phyloP scores from a whole-genome alignment of 2,113 vertebrate species.

The Talpa occidentalis region DNA sequence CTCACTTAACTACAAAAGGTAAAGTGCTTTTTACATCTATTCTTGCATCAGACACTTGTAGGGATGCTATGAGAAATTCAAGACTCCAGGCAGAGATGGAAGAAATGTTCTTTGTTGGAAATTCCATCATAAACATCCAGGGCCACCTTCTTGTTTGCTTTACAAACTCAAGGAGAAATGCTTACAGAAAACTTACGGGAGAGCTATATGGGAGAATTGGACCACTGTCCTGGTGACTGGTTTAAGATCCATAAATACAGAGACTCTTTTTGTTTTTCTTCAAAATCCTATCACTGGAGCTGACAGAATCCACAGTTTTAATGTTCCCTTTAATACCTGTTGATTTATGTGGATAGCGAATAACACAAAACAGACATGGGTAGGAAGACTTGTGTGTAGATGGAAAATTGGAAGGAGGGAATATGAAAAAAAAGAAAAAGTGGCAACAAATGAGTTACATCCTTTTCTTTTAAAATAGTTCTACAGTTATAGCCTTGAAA shows the following conservation, averaged over 20 bases:
- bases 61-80: not conserved
- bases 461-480: slow-evolving; percentile 12
- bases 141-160: slow-evolving; percentile 13
- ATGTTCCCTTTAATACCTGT: not conserved
- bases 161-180: slow-evolving; percentile 40
- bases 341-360: not conserved
- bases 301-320: not conserved
- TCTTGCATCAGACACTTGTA: not conserved
- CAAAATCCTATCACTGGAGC: not conserved
- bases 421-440: not conserved
- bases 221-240: not conserved
- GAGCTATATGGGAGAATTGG: not conserved
- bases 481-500: not conserved
- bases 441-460: not conserved
- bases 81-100: not conserved
- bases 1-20: too few relatives aligned
- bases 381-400: not conserved
- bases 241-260: not conserved
- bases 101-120: not conserved
- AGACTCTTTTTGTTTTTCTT: not conserved
- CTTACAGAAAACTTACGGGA: not conserved
- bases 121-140: not conserved
- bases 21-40: not conserved
- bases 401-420: not conserved
- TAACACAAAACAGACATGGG: not conserved